Evolutionary conservation across 2,888 invertebrate genomes (phyloP), one percentile per base, ranked within the genome.

Genomic region (Erebia epiphron): DNA sequence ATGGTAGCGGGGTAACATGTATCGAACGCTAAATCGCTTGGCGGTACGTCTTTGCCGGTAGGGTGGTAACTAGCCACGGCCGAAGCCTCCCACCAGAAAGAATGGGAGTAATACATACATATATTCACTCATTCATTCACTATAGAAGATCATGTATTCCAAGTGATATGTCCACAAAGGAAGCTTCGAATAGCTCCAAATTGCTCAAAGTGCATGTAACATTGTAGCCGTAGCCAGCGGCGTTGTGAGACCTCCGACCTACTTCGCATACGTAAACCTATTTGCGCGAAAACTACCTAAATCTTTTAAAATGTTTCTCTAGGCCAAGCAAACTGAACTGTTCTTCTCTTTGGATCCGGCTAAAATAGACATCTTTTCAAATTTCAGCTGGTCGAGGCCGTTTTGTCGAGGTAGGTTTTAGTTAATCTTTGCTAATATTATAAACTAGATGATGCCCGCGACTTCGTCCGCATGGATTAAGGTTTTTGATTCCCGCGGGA

Each of bases 261-360:
- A 74, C 74, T 74, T 74, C 67, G 66, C 68, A 70, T 69, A 69
- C 68, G 68, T 70, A 72, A 70, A 72, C 70, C 72, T 68, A 72
- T 70, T 74, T 70, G 65, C 62, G 69, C 57, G 73, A 71, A 71
- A 26, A 66, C 69, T 58, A 67, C 61, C 68, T 72, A 35, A 70
- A 74, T 72, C 62, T 74, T 68, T 74, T 66, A 72, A 70, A 74
- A 72, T 72, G 65, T 68, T 65, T 62, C 69, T 66, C 61, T 65
- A 54, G 66, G 67, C 69, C 68, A 16, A 70, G 65, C 65, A 70
- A 70, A 66, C 70, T 62, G 41, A 70, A 61, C 73, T 14, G 43
- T 73, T 70, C 68, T 46, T 57, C 46, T 57, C 41, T 57, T 66
- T 35, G 41, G 41, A 52, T 41, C 11, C 54, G 46, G 46, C 66